These are phyloP conservation scores for Hypsibius dujardini DNA, from an alignment of 1,140 invertebrate genomes.

Conservation along the genomic window DNA sequence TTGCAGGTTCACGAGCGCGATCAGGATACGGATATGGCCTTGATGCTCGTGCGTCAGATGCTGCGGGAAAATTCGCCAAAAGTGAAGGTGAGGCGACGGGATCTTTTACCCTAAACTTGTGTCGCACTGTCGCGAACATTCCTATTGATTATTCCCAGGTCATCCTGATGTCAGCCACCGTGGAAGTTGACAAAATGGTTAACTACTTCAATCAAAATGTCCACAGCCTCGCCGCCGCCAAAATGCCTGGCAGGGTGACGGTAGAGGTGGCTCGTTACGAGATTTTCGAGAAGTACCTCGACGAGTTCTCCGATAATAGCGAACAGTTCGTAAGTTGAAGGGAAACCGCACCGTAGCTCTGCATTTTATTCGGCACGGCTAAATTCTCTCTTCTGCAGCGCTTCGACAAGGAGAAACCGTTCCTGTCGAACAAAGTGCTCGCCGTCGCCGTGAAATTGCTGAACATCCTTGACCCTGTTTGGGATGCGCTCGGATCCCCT, in stretches of 20 bases:
- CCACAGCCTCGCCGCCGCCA: background rate
- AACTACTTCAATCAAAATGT: slow-evolving; percentile 36
- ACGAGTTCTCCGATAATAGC: background rate
- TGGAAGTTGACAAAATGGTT: slow-evolving; percentile 37
- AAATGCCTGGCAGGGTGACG: background rate
- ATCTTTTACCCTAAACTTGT: background rate
- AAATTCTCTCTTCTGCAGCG: background rate
- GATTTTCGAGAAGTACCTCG: background rate
- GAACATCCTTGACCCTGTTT: background rate
- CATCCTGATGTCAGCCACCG: slow-evolving; percentile 45
- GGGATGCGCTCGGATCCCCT: background rate
- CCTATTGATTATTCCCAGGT: slow-evolving; percentile 29
- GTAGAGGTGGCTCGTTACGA: background rate
- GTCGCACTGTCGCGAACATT: background rate
- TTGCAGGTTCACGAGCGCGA: slow-evolving; percentile 70
- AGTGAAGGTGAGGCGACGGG: slow-evolving; percentile 40
- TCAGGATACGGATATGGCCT: slow-evolving; percentile 75
- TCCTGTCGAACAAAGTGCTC: background rate
- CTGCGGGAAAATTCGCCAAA: slow-evolving; percentile 48
- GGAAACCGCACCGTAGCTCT: background rate
- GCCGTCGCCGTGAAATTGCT: background rate
- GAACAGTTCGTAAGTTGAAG: background rate
- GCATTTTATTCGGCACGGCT: background rate
- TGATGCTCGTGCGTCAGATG: slow-evolving; percentile 60
- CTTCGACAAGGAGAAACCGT: background rate